A percentile compares a stretch with the other conserved stretches of the same genome.
Conservation (phyloP, 2,113 vertebrate genomes). For the Progne subis region DNA sequence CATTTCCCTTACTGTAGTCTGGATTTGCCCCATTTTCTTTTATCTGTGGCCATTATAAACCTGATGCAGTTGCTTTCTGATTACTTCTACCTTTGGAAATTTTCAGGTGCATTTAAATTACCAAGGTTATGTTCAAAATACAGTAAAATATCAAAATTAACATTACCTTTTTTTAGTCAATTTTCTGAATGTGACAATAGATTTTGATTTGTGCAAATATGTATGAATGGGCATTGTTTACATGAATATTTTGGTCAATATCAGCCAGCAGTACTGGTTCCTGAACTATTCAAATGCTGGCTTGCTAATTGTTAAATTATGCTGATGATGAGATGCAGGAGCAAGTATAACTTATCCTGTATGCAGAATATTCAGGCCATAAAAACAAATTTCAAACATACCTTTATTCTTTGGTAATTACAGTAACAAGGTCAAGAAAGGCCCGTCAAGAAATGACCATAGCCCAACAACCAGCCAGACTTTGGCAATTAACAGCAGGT, state of each 20-base stretch:
- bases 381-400: conserved; percentile 19
- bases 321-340: neutral
- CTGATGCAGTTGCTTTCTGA: neutral
- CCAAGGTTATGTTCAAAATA: neutral
- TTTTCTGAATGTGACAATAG: neutral
- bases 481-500: neutral
- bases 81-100: neutral
- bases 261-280: neutral
- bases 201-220: neutral
- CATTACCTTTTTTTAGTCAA: neutral
- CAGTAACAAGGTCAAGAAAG: conserved; percentile 22
- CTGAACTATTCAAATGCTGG: neutral
- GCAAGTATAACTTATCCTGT: neutral
- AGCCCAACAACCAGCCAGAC: neutral
- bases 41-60: neutral
- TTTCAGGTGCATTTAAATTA: neutral
- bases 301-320: conserved; percentile 3
- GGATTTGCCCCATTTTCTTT: neutral
- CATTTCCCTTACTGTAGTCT: neutral
- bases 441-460: neutral
- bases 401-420: conserved; percentile 31
- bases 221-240: neutral
- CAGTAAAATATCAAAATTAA: neutral
- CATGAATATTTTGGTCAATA: neutral
- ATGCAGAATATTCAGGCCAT: neutral